Evolutionary conservation across 2,797 vertebrate genomes (phyloP), one percentile per base, ranked within the genome.

Genomic region (Cyclopterus lumpus): DNA sequence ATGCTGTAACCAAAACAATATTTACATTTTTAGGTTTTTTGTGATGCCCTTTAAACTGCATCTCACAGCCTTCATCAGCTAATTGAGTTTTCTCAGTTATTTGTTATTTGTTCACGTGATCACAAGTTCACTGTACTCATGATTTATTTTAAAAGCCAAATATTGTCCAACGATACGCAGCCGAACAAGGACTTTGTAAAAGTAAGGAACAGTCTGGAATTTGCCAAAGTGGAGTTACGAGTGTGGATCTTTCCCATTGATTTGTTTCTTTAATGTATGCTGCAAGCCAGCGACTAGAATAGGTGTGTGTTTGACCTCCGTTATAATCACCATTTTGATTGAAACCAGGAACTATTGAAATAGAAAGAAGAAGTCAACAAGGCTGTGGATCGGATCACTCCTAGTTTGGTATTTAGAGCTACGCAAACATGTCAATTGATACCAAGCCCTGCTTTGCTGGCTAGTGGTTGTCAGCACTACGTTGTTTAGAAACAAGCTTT

Each of bases 31-130:
- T n/a, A n/a, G n/a, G n/a, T n/a, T n/a, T n/a, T n/a, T n/a, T n/a
- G n/a, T n/a, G n/a, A n/a, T n/a, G n/a, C n/a, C 57, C 38, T 46
- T 67, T 26, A 54, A 67, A 55, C 32, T 48, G 20, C n/a, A 46
- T 62, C 30, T 16, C 9, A 26, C 28, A 2, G 22, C 49, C 57
- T 36, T 36, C 7, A 32, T 51, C 12, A 22, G 40, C 49, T 60
- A 10, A 44, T 51, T 22, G 61, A 48, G 6, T 60, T 40, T 2
- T 15, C 42, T 44, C 42, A 46, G 18, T 48, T 42, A 1, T 40
- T 40, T 40, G 12, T 26, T 53, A 20, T 26, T 28, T 74, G n/a
- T 64, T 73, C 62, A 26, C 14, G 44, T 63, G 20, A 38, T 57
- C 53, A 66, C n/a, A n/a, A 49, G 22, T 12, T 53, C 22, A 26